A percentile compares a stretch with the other conserved stretches of the same genome.
Evolutionary conservation across 2,113 vertebrate species (phyloP).

Genomic region (Barnardius zonarius): DNA sequence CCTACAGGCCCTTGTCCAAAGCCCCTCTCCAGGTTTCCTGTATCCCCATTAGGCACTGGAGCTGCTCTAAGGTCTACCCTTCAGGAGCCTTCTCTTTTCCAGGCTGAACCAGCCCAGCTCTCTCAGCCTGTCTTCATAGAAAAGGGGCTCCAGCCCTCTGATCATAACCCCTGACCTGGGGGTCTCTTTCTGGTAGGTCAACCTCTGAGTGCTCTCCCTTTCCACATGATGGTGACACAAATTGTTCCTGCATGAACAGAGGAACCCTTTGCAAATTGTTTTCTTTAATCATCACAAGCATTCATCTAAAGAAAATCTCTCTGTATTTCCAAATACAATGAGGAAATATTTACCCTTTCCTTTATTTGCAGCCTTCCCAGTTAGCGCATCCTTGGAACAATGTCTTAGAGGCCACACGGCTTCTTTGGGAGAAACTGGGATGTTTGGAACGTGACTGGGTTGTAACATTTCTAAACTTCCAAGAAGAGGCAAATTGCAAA

Average conservation of each 20-base stretch:
- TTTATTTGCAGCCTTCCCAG: background rate
- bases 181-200: background rate
- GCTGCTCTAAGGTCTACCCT: background rate
- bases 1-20: no score
- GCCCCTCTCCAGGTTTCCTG: background rate
- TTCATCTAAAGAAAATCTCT: background rate
- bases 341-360: background rate
- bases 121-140: background rate
- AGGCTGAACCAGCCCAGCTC: background rate
- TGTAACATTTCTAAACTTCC: conserved; percentile 18
- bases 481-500: conserved; percentile 30
- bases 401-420: background rate
- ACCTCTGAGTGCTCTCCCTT: background rate
- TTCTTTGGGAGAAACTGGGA: conserved; percentile 3
- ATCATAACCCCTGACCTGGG: background rate
- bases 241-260: background rate
- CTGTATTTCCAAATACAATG: background rate
- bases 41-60: background rate
- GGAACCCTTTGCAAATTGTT: background rate
- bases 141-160: background rate
- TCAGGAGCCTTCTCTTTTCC: background rate
- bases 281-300: background rate
- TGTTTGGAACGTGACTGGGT: conserved; percentile 29
- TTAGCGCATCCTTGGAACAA: background rate
- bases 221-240: background rate